Percentiles rank a stretch among this genome's conserved stretches.
phyloP scores from a whole-genome alignment of 2,888 invertebrate species.

The Ormyrus nitidulus region DNA sequence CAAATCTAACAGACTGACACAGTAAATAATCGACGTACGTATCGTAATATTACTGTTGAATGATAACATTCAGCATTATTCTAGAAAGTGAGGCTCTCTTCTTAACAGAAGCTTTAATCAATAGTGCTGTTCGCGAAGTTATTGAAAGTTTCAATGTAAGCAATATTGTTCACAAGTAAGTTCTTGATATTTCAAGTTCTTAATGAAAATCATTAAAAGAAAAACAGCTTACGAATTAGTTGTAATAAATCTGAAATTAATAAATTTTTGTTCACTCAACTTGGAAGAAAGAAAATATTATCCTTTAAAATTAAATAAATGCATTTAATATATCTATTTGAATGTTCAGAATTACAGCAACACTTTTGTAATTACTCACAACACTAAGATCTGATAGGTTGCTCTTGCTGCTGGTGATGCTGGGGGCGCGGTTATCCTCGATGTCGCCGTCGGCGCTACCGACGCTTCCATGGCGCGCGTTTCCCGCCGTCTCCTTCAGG shows the following conservation, averaged over 20 bases:
- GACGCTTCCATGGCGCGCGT: slow-evolving; percentile 77
- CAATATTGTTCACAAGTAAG: no score
- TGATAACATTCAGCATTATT: no score
- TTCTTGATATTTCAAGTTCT: no score
- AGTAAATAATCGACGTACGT: no score
- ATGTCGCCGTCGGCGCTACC: slow-evolving; percentile 86
- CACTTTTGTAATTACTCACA: slow-evolving; percentile 76
- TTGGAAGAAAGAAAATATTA: no score
- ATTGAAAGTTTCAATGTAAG: no score
- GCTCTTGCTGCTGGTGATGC: slow-evolving; percentile 88
- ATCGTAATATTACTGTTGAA: no score
- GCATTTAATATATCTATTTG: neutral
- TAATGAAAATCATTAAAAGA: no score
- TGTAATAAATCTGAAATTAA: no score
- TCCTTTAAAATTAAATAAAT: neutral
- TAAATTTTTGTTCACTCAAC: no score
- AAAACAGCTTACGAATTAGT: no score
- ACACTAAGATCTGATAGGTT: slow-evolving; percentile 89
- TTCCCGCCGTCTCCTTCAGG: slow-evolving; percentile 83
- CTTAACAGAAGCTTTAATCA: neutral
- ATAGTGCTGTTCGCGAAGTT: neutral
- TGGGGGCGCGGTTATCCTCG: slow-evolving; percentile 86
- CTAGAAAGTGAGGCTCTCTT: neutral
- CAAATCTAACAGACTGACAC: neutral
- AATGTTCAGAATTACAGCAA: neutral